A percentile compares a stretch with the other conserved stretches of the same genome.
Conservation (phyloP, 1,140 invertebrate species). For the Ceratina japonica region DNA sequence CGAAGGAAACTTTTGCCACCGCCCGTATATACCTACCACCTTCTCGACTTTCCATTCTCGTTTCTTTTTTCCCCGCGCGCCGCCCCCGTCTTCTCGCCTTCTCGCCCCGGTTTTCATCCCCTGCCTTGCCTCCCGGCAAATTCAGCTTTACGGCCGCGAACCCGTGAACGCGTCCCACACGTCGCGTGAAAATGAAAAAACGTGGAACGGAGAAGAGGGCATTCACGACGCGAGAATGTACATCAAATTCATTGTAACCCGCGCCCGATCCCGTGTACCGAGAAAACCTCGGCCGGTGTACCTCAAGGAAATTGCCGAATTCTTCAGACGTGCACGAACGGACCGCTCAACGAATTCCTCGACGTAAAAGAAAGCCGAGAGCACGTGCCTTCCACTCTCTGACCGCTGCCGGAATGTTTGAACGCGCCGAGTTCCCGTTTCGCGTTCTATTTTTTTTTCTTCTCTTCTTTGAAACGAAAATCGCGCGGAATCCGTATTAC, state of each 20-base stretch:
- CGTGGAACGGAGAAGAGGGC: slow-evolving; percentile 44
- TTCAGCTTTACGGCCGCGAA: slow-evolving; percentile 67
- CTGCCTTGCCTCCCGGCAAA: slow-evolving; percentile 49
- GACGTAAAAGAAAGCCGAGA: background rate
- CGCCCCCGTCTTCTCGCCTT: background rate
- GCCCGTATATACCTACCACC: background rate
- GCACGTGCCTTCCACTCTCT: background rate
- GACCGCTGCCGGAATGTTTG: background rate
- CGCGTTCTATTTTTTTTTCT: background rate
- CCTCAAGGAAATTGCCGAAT: background rate
- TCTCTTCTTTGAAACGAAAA: slow-evolving; percentile 6
- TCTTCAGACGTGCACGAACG: background rate
- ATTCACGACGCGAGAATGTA: slow-evolving; percentile 31
- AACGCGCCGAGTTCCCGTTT: background rate
- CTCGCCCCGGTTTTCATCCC: slow-evolving; percentile 40
- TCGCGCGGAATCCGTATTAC: slow-evolving; percentile 24
- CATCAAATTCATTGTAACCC: background rate
- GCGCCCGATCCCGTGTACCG: too few relatives aligned
- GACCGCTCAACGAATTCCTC: background rate
- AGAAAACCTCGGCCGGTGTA: too few relatives aligned
- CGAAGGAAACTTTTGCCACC: slow-evolving; percentile 52
- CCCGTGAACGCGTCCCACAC: slow-evolving; percentile 54
- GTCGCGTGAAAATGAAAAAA: slow-evolving; percentile 8
- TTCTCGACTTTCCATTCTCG: slow-evolving; percentile 39
- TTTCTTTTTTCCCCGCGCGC: slow-evolving; percentile 27